Evolutionary conservation across 2,797 vertebrate species (phyloP).

Genomic region (Anisognathus igniventris): DNA sequence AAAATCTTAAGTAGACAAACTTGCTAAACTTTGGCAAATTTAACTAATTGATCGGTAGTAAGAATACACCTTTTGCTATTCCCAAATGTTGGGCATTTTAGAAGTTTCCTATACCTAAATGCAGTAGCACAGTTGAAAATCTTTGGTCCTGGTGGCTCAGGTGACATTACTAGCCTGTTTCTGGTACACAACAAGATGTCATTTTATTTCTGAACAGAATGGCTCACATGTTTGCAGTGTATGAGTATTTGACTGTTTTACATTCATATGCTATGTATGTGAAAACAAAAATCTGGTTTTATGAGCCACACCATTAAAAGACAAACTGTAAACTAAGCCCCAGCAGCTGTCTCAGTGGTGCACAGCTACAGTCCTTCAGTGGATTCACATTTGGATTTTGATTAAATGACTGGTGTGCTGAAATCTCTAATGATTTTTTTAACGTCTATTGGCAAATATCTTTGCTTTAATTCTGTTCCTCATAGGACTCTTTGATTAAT

Average conservation of each 20-base stretch:
- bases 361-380: background rate
- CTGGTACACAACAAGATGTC: rapidly evolving
- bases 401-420: background rate
- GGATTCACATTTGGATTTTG: background rate
- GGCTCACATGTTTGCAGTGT: background rate
- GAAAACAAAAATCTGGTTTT: background rate
- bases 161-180: background rate
- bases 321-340: background rate
- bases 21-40: background rate
- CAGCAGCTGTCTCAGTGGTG: background rate
- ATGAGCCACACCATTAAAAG: background rate
- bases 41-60: background rate
- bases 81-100: background rate
- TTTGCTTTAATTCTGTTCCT: background rate
- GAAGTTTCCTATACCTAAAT: background rate
- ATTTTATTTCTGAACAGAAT: background rate
- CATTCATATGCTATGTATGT: background rate
- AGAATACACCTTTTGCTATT: background rate
- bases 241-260: background rate
- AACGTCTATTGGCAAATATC: background rate
- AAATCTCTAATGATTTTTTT: background rate
- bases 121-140: background rate
- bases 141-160: background rate
- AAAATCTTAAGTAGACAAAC: background rate
- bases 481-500: background rate